phyloP scores from a whole-genome alignment of 2,888 invertebrate species.

The Cosmia pyralina region DNA sequence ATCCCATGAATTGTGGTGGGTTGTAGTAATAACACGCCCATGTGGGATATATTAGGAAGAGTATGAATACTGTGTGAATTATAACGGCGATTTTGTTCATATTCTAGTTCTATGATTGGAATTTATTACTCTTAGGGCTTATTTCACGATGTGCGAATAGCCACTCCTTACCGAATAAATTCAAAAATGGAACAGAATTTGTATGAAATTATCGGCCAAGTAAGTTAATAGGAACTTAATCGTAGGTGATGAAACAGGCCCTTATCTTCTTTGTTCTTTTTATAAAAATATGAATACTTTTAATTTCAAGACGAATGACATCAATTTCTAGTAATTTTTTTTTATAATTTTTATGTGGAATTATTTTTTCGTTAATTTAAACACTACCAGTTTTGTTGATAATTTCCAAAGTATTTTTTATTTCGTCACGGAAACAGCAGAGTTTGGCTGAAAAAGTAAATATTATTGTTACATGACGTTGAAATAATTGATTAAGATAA shows the following conservation, averaged over 20 bases:
- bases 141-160: too few species aligned
- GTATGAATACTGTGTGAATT: neutral
- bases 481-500: neutral
- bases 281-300: neutral
- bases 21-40: constrained; percentile 41
- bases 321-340: neutral
- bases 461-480: neutral
- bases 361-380: neutral
- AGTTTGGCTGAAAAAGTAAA: constrained; percentile 5
- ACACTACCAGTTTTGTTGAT: too few species aligned
- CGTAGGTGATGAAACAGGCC: too few species aligned
- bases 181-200: too few species aligned
- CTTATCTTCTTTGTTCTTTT: too few species aligned
- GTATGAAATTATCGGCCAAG: too few species aligned
- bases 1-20: constrained; percentile 53
- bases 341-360: neutral
- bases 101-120: neutral
- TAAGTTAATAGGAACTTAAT: too few species aligned
- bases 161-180: too few species aligned
- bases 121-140: neutral
- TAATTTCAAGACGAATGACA: neutral
- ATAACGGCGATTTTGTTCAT: constrained; percentile 12
- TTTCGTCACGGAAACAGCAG: neutral
- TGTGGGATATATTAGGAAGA: constrained; percentile 18
- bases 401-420: neutral